Percentiles rank a stretch among this genome's conserved stretches.
Evolutionary conservation across 2,797 vertebrate species (phyloP).

Genomic region (Scyliorhinus canicula): DNA sequence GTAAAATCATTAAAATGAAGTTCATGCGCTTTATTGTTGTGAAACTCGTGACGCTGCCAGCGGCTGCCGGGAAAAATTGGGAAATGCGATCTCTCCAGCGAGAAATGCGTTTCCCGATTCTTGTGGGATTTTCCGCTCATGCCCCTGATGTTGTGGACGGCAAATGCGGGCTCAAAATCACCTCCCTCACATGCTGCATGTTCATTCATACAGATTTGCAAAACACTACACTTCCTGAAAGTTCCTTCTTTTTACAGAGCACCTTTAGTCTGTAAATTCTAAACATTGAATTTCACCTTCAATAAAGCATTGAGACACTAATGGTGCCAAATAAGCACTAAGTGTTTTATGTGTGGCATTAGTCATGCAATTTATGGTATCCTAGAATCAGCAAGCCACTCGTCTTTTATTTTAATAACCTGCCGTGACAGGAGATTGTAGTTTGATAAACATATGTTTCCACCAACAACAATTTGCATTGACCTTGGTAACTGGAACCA

Average conservation of each 20-base stretch:
- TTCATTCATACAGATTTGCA: background rate
- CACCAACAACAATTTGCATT: constrained; percentile 16
- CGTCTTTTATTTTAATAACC: constrained; percentile 25
- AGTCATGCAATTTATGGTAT: constrained; percentile 23
- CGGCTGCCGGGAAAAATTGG: too few species aligned
- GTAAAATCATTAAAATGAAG: too few species aligned
- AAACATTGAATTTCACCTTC: constrained; percentile 7
- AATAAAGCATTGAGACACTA: constrained; percentile 12
- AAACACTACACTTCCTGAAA: background rate
- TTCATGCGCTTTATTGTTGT: too few species aligned
- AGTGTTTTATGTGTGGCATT: background rate
- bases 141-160: too few species aligned
- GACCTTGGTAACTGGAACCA: constrained; percentile 24
- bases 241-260: background rate
- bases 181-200: too few species aligned
- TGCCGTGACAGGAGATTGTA: background rate
- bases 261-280: background rate
- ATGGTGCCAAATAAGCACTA: constrained; percentile 4
- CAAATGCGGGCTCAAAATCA: too few species aligned
- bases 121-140: too few species aligned
- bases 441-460: constrained; percentile 22
- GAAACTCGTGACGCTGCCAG: too few species aligned
- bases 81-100: too few species aligned
- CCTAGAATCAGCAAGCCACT: constrained; percentile 19
- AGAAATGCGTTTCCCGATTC: too few species aligned